Evolutionary conservation across 2,113 vertebrate species (phyloP), one percentile per base, ranked within the genome.

Genomic region (Oceanodroma tethys): DNA sequence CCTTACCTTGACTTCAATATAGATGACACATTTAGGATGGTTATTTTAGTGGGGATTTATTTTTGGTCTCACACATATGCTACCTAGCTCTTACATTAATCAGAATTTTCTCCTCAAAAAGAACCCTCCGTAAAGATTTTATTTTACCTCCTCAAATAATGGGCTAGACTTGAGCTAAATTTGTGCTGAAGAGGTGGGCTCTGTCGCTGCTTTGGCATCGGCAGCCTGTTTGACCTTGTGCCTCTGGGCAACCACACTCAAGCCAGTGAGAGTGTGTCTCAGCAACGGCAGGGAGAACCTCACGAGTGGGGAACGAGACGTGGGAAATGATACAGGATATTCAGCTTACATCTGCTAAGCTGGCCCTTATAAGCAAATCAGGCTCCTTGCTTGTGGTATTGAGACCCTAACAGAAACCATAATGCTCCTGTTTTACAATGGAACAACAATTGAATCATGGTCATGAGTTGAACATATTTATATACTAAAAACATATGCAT

Each of bases 161-260:
- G 22, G 34, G 20, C 43, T 59, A 47, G 38, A 16, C 15, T 13
- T 38, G 29, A 42, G 47, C 11, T 36, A 55, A n/a, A 43, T 70
- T 52, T n/a, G 7, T 42, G 60, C 38, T 36, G 72, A 21, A 53
- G n/a, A 50, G 22, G 10, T 62, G 38, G 32, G 17, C 6, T 75
- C 14, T 74, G 1, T 19, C 0, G 2, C 26, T 36, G 34, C 45
- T 70, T 58, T 18, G 36, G 23, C 36, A 23, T 11, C 2, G 0
- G 27, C 58, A 60, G 19, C 32, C 30, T 55, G 16, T 76, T 42
- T 72, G 83, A 59, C 47, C 12, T 6, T 0, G 3, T 53, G 19
- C 23, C n/a, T 18, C 34, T 43, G 9, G 66, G 68, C 53, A 38
- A 66, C 34, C 26, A 29, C 53, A 9, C 8, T 38, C 11, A 43